Conservation (phyloP, 2,113 vertebrate genomes). For the Tursiops truncatus region DNA sequence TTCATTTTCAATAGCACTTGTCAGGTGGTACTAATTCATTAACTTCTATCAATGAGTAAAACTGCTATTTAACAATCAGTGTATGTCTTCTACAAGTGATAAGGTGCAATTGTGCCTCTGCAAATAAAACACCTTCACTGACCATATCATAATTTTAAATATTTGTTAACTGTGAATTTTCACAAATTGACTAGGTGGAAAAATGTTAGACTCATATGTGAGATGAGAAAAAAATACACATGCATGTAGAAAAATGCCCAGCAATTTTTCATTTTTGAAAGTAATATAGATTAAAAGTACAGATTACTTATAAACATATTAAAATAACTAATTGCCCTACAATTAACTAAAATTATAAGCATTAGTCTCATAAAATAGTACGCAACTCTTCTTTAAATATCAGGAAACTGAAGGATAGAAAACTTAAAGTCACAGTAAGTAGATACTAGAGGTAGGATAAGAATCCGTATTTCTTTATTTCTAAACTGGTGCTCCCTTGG, state of each 20-base stretch:
- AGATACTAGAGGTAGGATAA: background rate
- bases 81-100: background rate
- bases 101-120: background rate
- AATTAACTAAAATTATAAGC: background rate
- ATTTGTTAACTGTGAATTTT: background rate
- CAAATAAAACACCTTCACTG: background rate
- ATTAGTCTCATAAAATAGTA: background rate
- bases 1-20: background rate
- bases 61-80: background rate
- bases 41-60: background rate
- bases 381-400: background rate
- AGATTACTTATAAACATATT: background rate
- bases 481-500: background rate
- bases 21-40: background rate
- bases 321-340: background rate
- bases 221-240: background rate
- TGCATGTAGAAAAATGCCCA: background rate
- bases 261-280: background rate
- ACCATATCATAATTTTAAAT: background rate
- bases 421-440: background rate
- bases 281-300: background rate
- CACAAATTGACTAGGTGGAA: background rate
- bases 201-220: background rate
- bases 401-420: background rate
- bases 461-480: background rate